These are phyloP conservation scores for Scolopax rusticola DNA, from an alignment of 2,797 vertebrate genomes.

Conservation along the genomic window DNA sequence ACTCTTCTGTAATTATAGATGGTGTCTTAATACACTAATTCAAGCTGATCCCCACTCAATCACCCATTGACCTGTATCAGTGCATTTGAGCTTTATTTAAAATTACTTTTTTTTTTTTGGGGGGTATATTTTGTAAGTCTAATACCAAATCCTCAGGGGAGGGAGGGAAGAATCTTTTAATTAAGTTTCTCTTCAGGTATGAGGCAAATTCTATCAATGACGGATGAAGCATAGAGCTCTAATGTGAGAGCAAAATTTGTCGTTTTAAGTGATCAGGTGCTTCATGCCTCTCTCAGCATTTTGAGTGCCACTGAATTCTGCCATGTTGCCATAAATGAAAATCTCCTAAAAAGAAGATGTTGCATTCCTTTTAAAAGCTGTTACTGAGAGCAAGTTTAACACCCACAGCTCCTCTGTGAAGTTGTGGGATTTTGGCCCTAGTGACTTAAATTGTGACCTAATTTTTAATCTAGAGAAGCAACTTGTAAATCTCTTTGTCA, in stretches of 20 bases:
- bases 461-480: neutral
- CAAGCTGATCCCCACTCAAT: constrained; percentile 25
- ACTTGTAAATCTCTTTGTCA: neutral
- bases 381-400: neutral
- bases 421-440: neutral
- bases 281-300: neutral
- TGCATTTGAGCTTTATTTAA: constrained; percentile 48
- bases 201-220: neutral
- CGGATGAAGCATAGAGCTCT: constrained; percentile 18
- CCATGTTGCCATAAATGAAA: neutral
- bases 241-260: neutral
- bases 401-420: neutral
- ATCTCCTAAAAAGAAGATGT: neutral
- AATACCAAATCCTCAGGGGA: neutral
- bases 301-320: neutral
- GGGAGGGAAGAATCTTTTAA: neutral
- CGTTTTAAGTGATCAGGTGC: neutral
- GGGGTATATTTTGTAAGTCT: neutral
- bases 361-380: neutral
- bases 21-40: constrained; percentile 42
- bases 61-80: constrained; percentile 39
- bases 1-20: constrained; percentile 57
- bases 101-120: neutral
- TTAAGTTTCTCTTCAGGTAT: constrained; percentile 40
- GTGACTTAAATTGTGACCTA: neutral